Conservation (phyloP, 2,113 vertebrate species). For the Lates calcarifer region DNA sequence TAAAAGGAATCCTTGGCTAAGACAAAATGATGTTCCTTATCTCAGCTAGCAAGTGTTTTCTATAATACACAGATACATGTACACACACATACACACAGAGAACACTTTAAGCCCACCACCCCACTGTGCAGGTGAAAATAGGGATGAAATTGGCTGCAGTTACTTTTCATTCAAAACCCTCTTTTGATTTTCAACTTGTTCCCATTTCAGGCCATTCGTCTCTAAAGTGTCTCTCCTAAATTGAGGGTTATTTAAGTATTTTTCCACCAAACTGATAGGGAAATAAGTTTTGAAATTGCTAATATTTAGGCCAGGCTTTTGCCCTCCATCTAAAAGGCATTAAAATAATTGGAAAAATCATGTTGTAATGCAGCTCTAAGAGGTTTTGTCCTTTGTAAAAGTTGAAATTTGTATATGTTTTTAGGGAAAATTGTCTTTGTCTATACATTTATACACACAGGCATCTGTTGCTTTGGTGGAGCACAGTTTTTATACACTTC, state of each 20-base stretch:
- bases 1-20: constrained; percentile 7
- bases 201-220: constrained; percentile 51
- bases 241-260: constrained; percentile 56
- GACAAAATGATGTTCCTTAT: constrained; percentile 32
- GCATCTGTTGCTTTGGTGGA: constrained; percentile 26
- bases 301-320: constrained; percentile 54
- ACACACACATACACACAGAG: constrained; percentile 26
- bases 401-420: constrained; percentile 36
- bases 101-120: constrained; percentile 25
- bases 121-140: constrained; percentile 69
- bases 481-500: constrained; percentile 20
- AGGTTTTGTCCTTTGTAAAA: constrained; percentile 38
- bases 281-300: constrained; percentile 63
- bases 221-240: constrained; percentile 31
- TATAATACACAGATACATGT: constrained; percentile 14
- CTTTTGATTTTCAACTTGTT: constrained; percentile 63
- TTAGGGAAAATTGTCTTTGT: constrained; percentile 27
- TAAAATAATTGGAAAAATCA: constrained; percentile 32
- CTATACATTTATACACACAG: constrained; percentile 4
- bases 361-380: constrained; percentile 23
- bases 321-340: constrained; percentile 16
- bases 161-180: constrained; percentile 70
- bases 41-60: constrained; percentile 21
- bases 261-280: constrained; percentile 32
- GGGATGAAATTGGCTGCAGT: constrained; percentile 74